phyloP scores from a whole-genome alignment of 2,888 invertebrate species.

The Apamea sordens region DNA sequence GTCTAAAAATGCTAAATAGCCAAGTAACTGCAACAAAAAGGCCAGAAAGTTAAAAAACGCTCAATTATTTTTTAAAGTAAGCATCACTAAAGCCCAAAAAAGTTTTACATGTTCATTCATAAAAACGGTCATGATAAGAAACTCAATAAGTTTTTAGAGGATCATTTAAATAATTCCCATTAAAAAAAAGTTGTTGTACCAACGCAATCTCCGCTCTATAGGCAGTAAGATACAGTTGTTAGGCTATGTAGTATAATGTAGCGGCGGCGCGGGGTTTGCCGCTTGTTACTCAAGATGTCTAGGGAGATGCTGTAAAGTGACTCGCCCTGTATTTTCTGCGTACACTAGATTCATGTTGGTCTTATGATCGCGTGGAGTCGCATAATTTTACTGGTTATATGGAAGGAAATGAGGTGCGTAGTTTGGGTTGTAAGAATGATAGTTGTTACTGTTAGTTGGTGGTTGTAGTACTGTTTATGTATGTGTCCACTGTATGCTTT shows the following conservation, averaged over 20 bases:
- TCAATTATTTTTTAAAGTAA: background rate
- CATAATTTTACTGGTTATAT: slow-evolving; percentile 43
- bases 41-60: background rate
- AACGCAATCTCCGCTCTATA: slow-evolving; percentile 5
- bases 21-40: background rate
- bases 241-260: slow-evolving; percentile 45
- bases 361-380: slow-evolving; percentile 56
- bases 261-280: slow-evolving; percentile 38
- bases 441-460: background rate
- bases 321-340: slow-evolving; percentile 49
- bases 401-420: slow-evolving; percentile 12
- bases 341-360: slow-evolving; percentile 39
- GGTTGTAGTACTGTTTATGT: background rate
- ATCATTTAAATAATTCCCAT: background rate
- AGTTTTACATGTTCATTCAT: too few species aligned
- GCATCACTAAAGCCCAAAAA: background rate
- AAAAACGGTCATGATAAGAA: too few species aligned
- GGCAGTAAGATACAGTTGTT: slow-evolving; percentile 19
- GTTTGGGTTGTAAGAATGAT: slow-evolving; percentile 9
- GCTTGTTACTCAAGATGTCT: slow-evolving; percentile 64
- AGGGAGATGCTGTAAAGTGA: slow-evolving; percentile 60
- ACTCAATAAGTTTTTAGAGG: too few species aligned
- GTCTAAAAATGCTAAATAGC: too few species aligned
- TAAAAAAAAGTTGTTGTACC: background rate
- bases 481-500: too few species aligned